Percentiles rank a stretch among this genome's conserved stretches.
Conservation (phyloP, 2,113 vertebrate genomes). For the Mastomys natalensis region DNA sequence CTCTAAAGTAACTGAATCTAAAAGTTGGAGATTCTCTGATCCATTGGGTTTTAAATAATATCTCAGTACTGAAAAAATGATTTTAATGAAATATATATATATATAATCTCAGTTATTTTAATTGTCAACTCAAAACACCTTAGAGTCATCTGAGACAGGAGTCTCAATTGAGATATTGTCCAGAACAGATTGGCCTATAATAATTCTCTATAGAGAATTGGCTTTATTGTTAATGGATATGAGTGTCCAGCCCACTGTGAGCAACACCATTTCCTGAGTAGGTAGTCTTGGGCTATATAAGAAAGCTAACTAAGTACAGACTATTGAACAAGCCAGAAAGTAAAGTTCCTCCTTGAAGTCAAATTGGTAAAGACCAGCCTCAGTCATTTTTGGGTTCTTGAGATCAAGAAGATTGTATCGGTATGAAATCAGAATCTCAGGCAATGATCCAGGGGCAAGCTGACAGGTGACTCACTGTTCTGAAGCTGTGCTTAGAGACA, state of each 20-base stretch:
- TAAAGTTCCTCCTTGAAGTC: neutral
- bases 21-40: neutral
- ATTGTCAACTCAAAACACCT: neutral
- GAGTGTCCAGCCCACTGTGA: neutral
- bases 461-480: too few relatives aligned
- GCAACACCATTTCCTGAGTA: neutral
- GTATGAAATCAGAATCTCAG: too few relatives aligned
- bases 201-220: neutral
- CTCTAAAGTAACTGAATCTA: neutral
- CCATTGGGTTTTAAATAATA: too few relatives aligned
- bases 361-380: too few relatives aligned
- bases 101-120: neutral
- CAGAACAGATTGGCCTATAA: too few relatives aligned
- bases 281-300: neutral
- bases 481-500: too few relatives aligned
- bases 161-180: neutral
- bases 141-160: neutral
- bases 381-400: too few relatives aligned
- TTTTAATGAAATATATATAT: neutral
- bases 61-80: neutral
- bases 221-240: neutral
- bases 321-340: neutral
- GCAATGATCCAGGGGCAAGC: too few relatives aligned
- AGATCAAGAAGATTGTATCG: too few relatives aligned
- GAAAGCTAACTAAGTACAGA: neutral